phyloP scores from a whole-genome alignment of 2,113 vertebrate genomes.

The Clarias magur region DNA sequence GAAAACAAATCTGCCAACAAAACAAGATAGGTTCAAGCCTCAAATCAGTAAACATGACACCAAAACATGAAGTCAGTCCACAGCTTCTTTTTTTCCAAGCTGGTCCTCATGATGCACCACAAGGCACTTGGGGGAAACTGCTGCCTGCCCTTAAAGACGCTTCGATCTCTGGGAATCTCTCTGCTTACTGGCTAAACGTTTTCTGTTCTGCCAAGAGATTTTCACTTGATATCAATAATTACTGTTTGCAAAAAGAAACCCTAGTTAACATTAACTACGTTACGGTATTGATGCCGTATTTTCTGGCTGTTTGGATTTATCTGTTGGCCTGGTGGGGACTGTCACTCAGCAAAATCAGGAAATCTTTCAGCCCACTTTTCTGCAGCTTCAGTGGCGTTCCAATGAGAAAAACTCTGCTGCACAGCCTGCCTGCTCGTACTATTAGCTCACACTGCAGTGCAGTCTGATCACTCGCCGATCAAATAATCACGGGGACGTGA shows the following conservation, averaged over 20 bases:
- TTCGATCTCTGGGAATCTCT: neutral
- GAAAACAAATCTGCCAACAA: neutral
- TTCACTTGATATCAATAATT: neutral
- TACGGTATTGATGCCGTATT: neutral
- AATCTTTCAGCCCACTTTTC: neutral
- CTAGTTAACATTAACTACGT: neutral
- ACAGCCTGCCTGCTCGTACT: neutral
- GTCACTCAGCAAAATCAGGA: neutral
- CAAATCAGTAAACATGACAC: neutral
- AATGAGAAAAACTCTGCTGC: neutral
- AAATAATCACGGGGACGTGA: neutral
- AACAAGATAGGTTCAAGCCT: neutral
- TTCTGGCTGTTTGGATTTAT: neutral
- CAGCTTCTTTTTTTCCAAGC: neutral
- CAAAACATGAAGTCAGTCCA: no score
- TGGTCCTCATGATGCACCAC: neutral
- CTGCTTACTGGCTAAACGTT: neutral
- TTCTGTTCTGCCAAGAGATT: neutral
- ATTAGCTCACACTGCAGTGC: slow-evolving; percentile 1
- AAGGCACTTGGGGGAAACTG: neutral
- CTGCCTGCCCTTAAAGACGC: neutral
- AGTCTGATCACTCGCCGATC: neutral
- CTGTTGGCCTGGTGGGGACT: neutral
- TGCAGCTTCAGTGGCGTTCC: neutral
- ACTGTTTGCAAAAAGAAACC: neutral